Evolutionary conservation across 2,888 invertebrate species (phyloP).

Genomic region (Onchidella celtica): DNA sequence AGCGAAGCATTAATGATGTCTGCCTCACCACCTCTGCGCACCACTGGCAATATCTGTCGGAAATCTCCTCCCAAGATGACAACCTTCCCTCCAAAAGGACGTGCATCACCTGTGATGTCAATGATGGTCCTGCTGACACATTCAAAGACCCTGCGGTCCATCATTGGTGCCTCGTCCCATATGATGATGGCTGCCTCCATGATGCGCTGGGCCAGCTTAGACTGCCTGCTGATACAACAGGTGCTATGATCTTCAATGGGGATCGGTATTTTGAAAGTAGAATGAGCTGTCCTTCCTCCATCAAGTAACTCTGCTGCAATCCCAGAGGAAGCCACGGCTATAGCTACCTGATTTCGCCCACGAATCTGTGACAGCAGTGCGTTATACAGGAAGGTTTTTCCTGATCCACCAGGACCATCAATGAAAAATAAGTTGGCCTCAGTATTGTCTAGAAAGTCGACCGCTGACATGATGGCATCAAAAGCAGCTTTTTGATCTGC

Average conservation of each 20-base stretch:
- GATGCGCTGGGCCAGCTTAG: not conserved
- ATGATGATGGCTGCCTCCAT: not conserved
- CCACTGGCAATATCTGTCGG: slow-evolving; percentile 22
- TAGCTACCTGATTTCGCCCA: slow-evolving; percentile 69
- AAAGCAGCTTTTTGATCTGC: not conserved
- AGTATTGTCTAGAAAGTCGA: not conserved
- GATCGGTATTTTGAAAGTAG: slow-evolving; percentile 26
- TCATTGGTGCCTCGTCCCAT: slow-evolving; percentile 15
- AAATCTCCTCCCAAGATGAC: slow-evolving; percentile 22
- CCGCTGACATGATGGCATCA: not conserved
- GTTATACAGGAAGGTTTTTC: slow-evolving; percentile 79
- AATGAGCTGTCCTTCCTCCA: slow-evolving; percentile 60
- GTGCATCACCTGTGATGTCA: not conserved
- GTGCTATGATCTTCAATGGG: not conserved
- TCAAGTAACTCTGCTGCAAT: slow-evolving; percentile 80
- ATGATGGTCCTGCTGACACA: not conserved
- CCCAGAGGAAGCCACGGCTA: slow-evolving; percentile 80
- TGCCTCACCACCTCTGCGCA: not conserved
- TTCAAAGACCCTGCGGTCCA: not conserved
- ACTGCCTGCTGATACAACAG: not conserved
- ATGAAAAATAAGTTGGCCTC: slow-evolving; percentile 62
- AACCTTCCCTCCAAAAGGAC: not conserved
- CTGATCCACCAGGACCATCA: slow-evolving; percentile 80
- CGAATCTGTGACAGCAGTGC: slow-evolving; percentile 77
- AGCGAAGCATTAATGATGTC: slow-evolving; percentile 12